phyloP scores from a whole-genome alignment of 1,140 invertebrate species.

The Paracyclopina nana region DNA sequence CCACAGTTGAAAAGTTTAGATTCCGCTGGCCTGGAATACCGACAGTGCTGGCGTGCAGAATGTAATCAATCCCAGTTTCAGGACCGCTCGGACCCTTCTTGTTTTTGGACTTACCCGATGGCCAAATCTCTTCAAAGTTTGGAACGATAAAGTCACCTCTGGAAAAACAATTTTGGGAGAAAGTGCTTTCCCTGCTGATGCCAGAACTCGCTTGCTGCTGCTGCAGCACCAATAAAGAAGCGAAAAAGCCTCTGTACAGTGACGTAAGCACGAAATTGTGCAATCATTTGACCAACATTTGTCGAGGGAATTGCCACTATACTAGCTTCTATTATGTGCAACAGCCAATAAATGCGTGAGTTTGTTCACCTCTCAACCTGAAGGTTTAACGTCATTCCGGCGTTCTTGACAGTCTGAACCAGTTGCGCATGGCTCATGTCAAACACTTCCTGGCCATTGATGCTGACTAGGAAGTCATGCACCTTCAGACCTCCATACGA shows the following conservation, averaged over 20 bases:
- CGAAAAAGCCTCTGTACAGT: too few relatives aligned
- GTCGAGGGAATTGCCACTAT: too few relatives aligned
- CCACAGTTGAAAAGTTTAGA: not conserved
- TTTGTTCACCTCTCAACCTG: conserved; percentile 16
- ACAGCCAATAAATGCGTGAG: too few relatives aligned
- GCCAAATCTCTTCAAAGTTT: conserved; percentile 15
- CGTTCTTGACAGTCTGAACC: conserved; percentile 5
- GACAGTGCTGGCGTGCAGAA: not conserved
- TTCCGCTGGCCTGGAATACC: not conserved
- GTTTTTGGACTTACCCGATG: not conserved
- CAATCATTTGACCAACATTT: too few relatives aligned
- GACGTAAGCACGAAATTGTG: too few relatives aligned
- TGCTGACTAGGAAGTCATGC: conserved; percentile 9
- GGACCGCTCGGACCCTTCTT: not conserved
- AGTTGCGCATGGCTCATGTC: conserved; percentile 11
- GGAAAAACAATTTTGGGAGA: too few relatives aligned
- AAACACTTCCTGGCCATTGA: conserved; percentile 14
- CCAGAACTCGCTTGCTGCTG: too few relatives aligned
- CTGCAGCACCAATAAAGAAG: too few relatives aligned
- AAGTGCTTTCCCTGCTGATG: too few relatives aligned
- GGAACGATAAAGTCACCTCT: conserved; percentile 12
- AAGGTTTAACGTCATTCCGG: conserved; percentile 6
- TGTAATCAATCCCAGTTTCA: not conserved
- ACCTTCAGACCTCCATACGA: not conserved
- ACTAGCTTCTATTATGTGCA: too few relatives aligned